Conservation (phyloP, 2,888 invertebrate species). For the Chorisops tibialis region DNA sequence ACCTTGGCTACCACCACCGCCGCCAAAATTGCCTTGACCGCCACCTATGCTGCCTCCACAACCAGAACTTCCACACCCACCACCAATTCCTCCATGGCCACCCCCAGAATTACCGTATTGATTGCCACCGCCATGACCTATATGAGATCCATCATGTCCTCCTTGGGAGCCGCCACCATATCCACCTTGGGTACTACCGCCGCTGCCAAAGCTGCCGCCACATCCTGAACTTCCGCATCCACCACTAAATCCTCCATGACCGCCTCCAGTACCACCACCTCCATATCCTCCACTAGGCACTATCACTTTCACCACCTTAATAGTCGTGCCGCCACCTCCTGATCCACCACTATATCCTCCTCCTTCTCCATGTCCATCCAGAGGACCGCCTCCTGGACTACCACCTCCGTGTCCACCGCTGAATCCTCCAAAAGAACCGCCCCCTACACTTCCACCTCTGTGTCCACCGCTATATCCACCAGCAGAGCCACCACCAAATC, state of each 20-base stretch:
- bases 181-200: not conserved
- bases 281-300: not conserved
- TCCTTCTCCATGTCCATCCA: not conserved
- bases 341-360: not conserved
- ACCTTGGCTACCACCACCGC: not conserved
- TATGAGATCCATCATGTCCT: not conserved
- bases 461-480: slow-evolving; percentile 2
- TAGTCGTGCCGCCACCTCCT: not conserved
- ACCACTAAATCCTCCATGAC: not conserved
- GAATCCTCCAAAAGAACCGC: not conserved
- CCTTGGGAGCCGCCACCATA: not conserved
- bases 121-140: not conserved
- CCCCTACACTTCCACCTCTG: not conserved
- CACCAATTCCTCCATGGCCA: not conserved
- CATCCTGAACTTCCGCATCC: slow-evolving; percentile 5
- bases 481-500: not conserved
- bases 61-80: not conserved
- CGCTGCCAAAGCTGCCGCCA: not conserved
- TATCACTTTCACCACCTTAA: too few species aligned
- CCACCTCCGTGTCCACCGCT: not conserved
- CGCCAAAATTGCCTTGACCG: not conserved
- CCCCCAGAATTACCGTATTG: not conserved
- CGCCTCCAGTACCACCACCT: not conserved
- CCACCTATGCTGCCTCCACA: not conserved
- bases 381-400: not conserved